phyloP scores from a whole-genome alignment of 2,888 invertebrate genomes.

The Proisotoma minuta region DNA sequence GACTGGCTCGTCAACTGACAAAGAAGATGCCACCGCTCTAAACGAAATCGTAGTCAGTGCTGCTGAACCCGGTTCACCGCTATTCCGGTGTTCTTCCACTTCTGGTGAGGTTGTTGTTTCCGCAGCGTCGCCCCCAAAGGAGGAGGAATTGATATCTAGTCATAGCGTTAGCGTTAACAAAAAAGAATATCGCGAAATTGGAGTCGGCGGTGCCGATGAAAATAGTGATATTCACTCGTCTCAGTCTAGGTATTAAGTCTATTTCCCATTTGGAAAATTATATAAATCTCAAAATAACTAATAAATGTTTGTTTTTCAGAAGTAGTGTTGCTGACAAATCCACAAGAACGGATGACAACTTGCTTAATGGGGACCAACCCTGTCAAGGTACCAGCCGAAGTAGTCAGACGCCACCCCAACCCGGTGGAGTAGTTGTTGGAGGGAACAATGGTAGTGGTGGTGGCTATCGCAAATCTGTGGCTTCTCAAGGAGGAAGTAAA shows the following conservation, averaged over 20 bases:
- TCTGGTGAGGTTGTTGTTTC: conserved; percentile 39
- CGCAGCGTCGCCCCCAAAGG: conserved; percentile 38
- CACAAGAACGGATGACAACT: conserved; percentile 62
- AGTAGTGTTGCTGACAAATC: conserved; percentile 59
- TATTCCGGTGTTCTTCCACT: not conserved
- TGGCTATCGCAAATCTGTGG: conserved; percentile 13
- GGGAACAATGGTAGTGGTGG: conserved; percentile 10
- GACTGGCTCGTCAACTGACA: conserved; percentile 25
- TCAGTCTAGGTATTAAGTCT: conserved; percentile 15
- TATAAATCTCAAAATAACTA: no score
- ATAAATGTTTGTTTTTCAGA: conserved; percentile 15
- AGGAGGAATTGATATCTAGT: conserved; percentile 38
- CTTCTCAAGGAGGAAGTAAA: conserved; percentile 25
- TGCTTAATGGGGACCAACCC: conserved; percentile 47
- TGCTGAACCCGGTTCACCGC: conserved; percentile 22
- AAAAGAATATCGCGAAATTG: conserved; percentile 47
- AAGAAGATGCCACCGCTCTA: conserved; percentile 28
- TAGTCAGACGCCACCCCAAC: conserved; percentile 18
- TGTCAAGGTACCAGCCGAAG: conserved; percentile 29
- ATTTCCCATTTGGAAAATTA: no score
- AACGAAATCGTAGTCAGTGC: conserved; percentile 42
- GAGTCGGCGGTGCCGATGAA: conserved; percentile 48
- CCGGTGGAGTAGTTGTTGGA: conserved; percentile 25
- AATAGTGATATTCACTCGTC: conserved; percentile 44
- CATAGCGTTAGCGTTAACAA: conserved; percentile 36